Evolutionary conservation across 1,140 invertebrate species (phyloP).

Genomic region (Octopus bimaculoides): DNA sequence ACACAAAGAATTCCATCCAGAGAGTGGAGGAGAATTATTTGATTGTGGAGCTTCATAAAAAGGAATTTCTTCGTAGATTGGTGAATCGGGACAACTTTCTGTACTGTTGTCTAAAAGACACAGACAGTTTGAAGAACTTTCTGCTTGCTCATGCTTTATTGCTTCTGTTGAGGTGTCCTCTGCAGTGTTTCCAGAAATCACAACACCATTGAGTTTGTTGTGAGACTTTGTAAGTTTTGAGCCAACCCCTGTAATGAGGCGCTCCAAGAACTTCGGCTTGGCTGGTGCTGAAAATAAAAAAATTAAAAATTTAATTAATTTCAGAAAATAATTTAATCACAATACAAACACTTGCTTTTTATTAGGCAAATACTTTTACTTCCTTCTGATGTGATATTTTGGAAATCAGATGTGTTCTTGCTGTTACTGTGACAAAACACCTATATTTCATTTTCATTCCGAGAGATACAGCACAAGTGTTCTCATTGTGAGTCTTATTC

Average conservation of each 20-base stretch:
- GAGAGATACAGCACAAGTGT: conserved; percentile 1
- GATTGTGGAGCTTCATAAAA: conserved; percentile 15
- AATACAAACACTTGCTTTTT: background rate
- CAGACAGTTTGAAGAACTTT: background rate
- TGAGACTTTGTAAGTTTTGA: conserved; percentile 22
- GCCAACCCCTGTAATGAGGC: conserved; percentile 30
- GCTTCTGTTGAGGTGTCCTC: conserved; percentile 15
- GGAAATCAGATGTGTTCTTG: background rate
- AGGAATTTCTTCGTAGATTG: conserved; percentile 14
- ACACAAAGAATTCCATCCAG: conserved; percentile 6
- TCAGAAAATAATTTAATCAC: background rate
- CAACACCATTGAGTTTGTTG: conserved; percentile 12
- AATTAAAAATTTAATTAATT: conserved; percentile 6
- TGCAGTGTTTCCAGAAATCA: conserved; percentile 13
- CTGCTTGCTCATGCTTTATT: conserved; percentile 15
- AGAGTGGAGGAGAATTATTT: conserved; percentile 5
- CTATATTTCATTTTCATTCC: background rate
- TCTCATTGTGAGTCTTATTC: background rate
- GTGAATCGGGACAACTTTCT: background rate
- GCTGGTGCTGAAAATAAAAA: conserved; percentile 31
- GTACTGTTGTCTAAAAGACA: background rate
- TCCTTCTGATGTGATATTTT: conserved; percentile 1
- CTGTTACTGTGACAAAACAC: background rate
- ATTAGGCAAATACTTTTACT: background rate
- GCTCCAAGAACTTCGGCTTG: conserved; percentile 41